These are phyloP conservation scores for Gymnothorax javanicus DNA, from an alignment of 2,797 vertebrate genomes.

Conservation along the genomic window DNA sequence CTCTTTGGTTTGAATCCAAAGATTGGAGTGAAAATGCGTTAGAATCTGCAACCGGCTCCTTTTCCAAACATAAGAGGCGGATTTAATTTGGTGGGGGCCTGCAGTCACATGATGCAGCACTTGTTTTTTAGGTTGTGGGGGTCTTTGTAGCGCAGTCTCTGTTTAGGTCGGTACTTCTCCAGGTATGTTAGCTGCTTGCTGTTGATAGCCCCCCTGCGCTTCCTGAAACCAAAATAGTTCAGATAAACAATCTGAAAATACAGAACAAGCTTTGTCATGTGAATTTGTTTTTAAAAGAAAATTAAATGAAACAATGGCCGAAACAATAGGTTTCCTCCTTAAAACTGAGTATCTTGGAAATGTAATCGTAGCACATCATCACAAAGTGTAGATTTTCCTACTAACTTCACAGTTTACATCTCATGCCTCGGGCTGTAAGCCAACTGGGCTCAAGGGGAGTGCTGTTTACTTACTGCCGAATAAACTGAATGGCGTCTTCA, in stretches of 20 bases:
- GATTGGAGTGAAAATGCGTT: constrained; percentile 15
- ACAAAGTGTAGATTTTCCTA: neutral
- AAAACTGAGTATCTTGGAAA: neutral
- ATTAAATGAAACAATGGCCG: neutral
- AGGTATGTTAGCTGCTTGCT: constrained; percentile 96
- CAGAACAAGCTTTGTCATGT: neutral
- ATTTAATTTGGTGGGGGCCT: constrained; percentile 31
- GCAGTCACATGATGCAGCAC: constrained; percentile 91
- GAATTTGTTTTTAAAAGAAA: neutral
- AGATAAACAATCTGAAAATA: neutral
- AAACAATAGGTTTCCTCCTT: neutral
- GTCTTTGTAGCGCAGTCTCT: constrained; percentile 93
- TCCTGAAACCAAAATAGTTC: constrained; percentile 68
- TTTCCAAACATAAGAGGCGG: neutral
- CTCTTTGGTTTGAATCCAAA: constrained; percentile 22
- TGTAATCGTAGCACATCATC: neutral
- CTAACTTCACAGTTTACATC: too few relatives aligned
- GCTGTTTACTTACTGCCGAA: constrained; percentile 78
- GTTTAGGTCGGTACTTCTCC: constrained; percentile 96
- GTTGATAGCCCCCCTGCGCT: constrained; percentile 95
- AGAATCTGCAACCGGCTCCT: neutral
- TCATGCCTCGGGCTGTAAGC: neutral
- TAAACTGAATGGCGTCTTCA: constrained; percentile 86
- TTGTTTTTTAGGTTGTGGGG: constrained; percentile 87
- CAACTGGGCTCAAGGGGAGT: neutral